These are phyloP conservation scores for Drosophila orena DNA, from an alignment of 1,140 invertebrate genomes.

Conservation along the genomic window DNA sequence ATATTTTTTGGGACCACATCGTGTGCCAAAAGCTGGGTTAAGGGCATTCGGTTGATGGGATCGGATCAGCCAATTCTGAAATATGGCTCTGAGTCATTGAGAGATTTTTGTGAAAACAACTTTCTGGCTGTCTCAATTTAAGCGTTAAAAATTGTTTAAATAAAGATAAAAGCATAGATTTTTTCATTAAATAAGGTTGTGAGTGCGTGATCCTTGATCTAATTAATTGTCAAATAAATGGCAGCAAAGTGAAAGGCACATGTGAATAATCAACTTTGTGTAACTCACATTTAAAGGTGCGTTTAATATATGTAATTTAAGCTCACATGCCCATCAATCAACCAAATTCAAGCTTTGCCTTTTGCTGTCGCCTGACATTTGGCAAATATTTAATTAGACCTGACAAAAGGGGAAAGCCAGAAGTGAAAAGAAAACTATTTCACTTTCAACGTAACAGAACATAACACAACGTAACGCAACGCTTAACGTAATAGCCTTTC, in stretches of 20 bases:
- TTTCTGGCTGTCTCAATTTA: not conserved
- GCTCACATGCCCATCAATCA: not conserved
- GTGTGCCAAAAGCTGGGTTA: not conserved
- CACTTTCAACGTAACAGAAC: constrained; percentile 53
- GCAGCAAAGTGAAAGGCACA: too few relatives aligned
- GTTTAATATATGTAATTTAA: not conserved
- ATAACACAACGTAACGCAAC: constrained; percentile 56
- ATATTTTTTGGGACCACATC: constrained; percentile 52
- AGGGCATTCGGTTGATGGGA: constrained; percentile 3
- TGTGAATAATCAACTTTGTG: not conserved
- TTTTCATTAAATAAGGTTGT: too few relatives aligned
- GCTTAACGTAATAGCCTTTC: constrained; percentile 83
- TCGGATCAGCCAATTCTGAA: constrained; percentile 8
- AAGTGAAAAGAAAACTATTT: constrained; percentile 43
- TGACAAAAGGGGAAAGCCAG: constrained; percentile 1
- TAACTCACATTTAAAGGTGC: not conserved
- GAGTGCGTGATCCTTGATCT: not conserved
- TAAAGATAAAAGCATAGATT: too few relatives aligned
- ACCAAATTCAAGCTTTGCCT: constrained; percentile 6
- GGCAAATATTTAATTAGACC: constrained; percentile 45
- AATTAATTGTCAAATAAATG: not conserved
- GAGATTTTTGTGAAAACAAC: not conserved
- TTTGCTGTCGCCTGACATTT: constrained; percentile 9
- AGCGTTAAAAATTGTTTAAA: not conserved
- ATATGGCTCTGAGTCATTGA: constrained; percentile 10